Evolutionary conservation across 2,888 invertebrate genomes (phyloP).

Genomic region (Eilema griseolum): DNA sequence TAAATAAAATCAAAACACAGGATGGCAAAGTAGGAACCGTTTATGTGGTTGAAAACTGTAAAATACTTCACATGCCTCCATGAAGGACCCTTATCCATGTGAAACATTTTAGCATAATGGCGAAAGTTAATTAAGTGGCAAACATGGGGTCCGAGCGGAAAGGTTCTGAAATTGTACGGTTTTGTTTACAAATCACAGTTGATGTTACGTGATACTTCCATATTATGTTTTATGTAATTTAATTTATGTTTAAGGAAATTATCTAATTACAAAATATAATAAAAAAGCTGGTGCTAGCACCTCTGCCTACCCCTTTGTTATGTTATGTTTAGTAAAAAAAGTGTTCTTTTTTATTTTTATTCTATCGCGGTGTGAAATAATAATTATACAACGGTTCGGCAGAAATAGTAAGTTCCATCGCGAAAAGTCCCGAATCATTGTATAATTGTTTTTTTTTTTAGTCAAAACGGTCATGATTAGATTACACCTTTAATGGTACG

Average conservation of each 20-base stretch:
- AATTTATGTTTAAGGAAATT: not conserved
- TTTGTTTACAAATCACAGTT: not conserved
- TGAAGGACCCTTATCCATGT: constrained; percentile 7
- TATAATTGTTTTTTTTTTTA: too few relatives aligned
- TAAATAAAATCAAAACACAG: constrained; percentile 20
- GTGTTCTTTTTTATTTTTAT: too few relatives aligned
- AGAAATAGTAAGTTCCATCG: too few relatives aligned
- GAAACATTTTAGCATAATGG: constrained; percentile 15
- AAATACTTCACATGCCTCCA: constrained; percentile 24
- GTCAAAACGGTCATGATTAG: too few relatives aligned
- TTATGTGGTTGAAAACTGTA: constrained; percentile 26
- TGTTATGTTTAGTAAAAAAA: too few relatives aligned
- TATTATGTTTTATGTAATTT: not conserved
- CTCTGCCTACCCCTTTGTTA: too few relatives aligned
- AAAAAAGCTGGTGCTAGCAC: too few relatives aligned
- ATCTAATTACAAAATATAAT: not conserved
- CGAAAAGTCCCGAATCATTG: too few relatives aligned
- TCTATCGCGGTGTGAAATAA: too few relatives aligned
- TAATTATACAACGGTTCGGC: too few relatives aligned
- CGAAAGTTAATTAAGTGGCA: constrained; percentile 24
- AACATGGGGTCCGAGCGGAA: constrained; percentile 13
- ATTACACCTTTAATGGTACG: too few relatives aligned
- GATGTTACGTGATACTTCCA: not conserved
- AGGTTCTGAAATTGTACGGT: not conserved
- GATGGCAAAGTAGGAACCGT: constrained; percentile 11